Conservation (phyloP, 2,888 invertebrate species). For the Hypolimnas misippus region DNA sequence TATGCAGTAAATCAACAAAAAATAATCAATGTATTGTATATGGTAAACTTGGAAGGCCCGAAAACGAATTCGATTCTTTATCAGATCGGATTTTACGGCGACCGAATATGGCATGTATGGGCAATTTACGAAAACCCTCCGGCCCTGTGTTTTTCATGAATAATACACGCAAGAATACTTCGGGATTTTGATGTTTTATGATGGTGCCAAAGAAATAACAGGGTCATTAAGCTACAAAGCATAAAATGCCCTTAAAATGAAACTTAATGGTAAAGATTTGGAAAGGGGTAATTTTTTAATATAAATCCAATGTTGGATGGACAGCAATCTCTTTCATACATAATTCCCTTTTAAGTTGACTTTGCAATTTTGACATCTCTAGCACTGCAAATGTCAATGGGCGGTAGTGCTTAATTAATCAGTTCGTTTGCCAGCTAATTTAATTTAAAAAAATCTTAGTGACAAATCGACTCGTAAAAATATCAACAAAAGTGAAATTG, state of each 20-base stretch:
- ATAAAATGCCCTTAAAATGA: conserved; percentile 17
- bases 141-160: conserved; percentile 46
- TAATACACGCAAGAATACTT: conserved; percentile 36
- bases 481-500: conserved; percentile 23
- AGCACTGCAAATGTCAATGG: no score
- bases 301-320: no score
- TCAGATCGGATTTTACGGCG: conserved; percentile 56
- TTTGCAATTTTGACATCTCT: no score
- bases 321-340: no score
- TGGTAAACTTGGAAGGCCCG: conserved; percentile 35
- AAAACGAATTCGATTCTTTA: conserved; percentile 59
- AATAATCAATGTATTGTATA: conserved; percentile 30
- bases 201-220: conserved; percentile 15
- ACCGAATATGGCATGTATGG: conserved; percentile 51
- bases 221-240: conserved; percentile 12
- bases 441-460: no score
- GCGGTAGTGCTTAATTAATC: no score
- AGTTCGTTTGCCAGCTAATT: no score
- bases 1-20: conserved; percentile 16
- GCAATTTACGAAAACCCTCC: conserved; percentile 53
- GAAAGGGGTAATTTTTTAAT: no score
- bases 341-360: no score
- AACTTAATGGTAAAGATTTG: conserved; percentile 1
- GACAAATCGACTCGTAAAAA: conserved; percentile 13
- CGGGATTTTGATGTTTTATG: conserved; percentile 12